phyloP scores from a whole-genome alignment of 2,113 vertebrate genomes.

The Muntiacus muntjak region DNA sequence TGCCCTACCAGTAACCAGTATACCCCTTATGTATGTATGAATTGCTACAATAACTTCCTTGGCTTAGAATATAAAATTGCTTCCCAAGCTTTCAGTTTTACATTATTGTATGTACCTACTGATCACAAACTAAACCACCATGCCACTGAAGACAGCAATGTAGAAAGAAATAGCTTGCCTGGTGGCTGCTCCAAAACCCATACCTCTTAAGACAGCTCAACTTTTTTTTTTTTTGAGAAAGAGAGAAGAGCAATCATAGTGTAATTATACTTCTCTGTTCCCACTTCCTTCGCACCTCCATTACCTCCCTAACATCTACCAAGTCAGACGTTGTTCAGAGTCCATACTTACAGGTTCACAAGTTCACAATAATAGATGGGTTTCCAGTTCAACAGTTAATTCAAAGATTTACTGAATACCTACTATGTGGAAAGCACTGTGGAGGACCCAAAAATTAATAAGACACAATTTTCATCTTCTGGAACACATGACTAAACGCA shows the following conservation, averaged over 20 bases:
- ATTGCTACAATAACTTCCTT: not conserved
- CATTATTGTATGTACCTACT: not conserved
- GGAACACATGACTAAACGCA: slow-evolving; percentile 21
- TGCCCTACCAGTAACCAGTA: not conserved
- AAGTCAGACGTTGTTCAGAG: not conserved
- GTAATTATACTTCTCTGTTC: not conserved
- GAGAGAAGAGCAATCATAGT: not conserved
- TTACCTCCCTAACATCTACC: not conserved
- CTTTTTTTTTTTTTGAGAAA: not conserved
- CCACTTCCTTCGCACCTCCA: not conserved
- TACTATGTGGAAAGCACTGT: not conserved
- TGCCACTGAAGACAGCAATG: not conserved
- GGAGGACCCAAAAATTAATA: not conserved
- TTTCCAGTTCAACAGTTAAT: slow-evolving; percentile 30
- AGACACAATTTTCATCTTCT: not conserved
- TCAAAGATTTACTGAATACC: slow-evolving; percentile 28
- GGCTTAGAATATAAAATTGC: not conserved
- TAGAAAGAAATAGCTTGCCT: not conserved
- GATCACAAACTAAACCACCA: not conserved
- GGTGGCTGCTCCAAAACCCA: not conserved
- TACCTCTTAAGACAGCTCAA: not conserved
- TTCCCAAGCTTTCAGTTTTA: slow-evolving; percentile 36
- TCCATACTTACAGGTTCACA: not conserved
- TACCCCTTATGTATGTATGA: not conserved
- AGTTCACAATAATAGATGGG: not conserved